Percentiles rank a stretch among this genome's conserved stretches.
Conservation (phyloP, 2,888 invertebrate species). For the Rhodophaea formosa region DNA sequence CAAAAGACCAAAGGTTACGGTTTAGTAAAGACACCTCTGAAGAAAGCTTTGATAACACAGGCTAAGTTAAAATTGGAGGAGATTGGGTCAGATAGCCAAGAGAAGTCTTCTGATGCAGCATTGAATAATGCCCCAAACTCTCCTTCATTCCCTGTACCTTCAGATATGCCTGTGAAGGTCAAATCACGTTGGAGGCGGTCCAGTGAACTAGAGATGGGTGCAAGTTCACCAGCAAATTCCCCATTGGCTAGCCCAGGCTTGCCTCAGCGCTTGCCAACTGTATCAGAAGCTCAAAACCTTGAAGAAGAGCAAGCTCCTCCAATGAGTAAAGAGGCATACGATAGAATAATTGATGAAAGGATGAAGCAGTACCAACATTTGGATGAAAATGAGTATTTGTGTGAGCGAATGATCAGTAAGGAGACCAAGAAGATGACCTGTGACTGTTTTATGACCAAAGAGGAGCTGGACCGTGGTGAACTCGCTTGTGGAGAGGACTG, state of each 20-base stretch:
- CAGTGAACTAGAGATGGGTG: constrained; percentile 86
- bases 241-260: constrained; percentile 65
- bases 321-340: constrained; percentile 66
- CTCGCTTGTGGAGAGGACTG: constrained; percentile 97
- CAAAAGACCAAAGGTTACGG: constrained; percentile 85
- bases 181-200: constrained; percentile 90
- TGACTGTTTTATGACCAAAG: constrained; percentile 95
- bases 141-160: constrained; percentile 68
- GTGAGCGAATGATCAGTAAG: constrained; percentile 91
- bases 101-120: constrained; percentile 50
- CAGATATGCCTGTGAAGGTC: constrained; percentile 87
- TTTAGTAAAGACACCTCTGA: constrained; percentile 80
- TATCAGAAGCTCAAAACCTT: constrained; percentile 45
- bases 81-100: constrained; percentile 80
- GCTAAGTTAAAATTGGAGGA: constrained; percentile 81
- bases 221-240: constrained; percentile 63
- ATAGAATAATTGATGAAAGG: constrained; percentile 75
- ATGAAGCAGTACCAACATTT: constrained; percentile 90
- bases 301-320: constrained; percentile 47
- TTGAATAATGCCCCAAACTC: constrained; percentile 57
- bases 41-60: constrained; percentile 72
- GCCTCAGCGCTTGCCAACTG: constrained; percentile 49
- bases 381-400: constrained; percentile 92
- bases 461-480: constrained; percentile 91
- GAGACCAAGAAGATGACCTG: constrained; percentile 97